Percentiles rank a stretch among this genome's conserved stretches.
Conservation (phyloP, 2,113 vertebrate species). For the Mesitornis unicolor region DNA sequence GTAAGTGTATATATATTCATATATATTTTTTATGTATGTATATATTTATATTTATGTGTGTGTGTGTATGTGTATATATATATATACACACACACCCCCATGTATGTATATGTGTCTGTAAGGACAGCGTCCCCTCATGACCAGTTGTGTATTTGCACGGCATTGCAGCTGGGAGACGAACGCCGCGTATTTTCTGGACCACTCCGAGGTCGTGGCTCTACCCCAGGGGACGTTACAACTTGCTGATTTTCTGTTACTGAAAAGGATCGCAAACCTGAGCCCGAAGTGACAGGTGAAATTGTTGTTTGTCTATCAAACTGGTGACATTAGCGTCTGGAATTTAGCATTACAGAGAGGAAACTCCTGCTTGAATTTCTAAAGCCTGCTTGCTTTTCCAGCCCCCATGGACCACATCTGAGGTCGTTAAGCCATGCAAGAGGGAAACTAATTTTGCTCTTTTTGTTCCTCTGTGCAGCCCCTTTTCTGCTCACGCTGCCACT, state of each 20-base stretch:
- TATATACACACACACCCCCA: too few species aligned
- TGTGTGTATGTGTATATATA: too few species aligned
- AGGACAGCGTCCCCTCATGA: too few species aligned
- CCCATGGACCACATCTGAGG: not conserved
- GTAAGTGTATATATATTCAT: too few species aligned
- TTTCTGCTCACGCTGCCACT: not conserved
- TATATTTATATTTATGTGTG: too few species aligned
- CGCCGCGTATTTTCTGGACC: not conserved
- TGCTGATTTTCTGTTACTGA: not conserved
- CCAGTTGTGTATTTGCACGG: not conserved
- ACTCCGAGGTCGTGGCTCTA: not conserved
- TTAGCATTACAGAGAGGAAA: not conserved
- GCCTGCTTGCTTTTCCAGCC: not conserved
- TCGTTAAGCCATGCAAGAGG: not conserved
- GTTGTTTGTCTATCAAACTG: not conserved
- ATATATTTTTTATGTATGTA: too few species aligned
- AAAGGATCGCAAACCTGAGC: not conserved
- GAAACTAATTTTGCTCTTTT: not conserved
- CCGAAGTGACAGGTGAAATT: not conserved
- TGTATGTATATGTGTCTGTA: too few species aligned
- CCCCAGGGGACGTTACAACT: not conserved
- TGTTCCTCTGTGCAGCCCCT: not conserved
- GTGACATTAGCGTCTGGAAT: not conserved
- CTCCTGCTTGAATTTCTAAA: not conserved
- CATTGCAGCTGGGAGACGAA: not conserved